Evolutionary conservation across 2,888 invertebrate genomes (phyloP).

Genomic region (Agriopis marginaria): DNA sequence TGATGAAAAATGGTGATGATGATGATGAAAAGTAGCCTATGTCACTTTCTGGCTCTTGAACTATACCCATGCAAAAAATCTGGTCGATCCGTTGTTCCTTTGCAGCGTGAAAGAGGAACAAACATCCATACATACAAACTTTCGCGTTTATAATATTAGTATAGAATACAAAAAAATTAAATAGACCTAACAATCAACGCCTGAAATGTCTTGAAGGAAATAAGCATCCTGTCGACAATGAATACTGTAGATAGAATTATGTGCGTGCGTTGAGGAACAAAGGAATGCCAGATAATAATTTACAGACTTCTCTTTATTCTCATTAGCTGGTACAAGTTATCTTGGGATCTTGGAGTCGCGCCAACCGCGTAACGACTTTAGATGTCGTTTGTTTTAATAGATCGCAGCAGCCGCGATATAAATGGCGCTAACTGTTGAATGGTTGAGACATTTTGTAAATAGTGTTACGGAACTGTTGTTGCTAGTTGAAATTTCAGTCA

Average conservation of each 20-base stretch:
- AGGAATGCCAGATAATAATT: constrained; percentile 24
- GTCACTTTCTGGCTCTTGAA: no score
- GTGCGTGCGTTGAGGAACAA: constrained; percentile 9
- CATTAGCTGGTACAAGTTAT: constrained; percentile 15
- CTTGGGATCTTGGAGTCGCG: constrained; percentile 25
- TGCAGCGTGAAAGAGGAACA: no score
- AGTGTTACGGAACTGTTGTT: neutral
- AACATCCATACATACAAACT: no score
- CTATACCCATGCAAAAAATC: no score
- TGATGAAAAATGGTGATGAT: no score
- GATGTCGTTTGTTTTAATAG: constrained; percentile 10
- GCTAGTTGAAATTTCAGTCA: neutral
- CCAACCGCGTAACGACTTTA: constrained; percentile 23
- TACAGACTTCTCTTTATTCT: constrained; percentile 13
- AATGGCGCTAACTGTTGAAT: neutral
- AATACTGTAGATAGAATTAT: neutral
- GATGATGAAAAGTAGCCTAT: no score
- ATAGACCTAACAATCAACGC: neutral
- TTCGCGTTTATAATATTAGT: no score
- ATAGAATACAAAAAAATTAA: neutral
- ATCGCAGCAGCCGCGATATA: constrained; percentile 9
- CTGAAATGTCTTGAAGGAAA: neutral
- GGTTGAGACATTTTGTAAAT: constrained; percentile 4
- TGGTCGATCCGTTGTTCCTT: no score
- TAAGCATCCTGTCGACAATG: neutral